phyloP scores from a whole-genome alignment of 1,140 invertebrate genomes.

The Dermatophagoides farinae region DNA sequence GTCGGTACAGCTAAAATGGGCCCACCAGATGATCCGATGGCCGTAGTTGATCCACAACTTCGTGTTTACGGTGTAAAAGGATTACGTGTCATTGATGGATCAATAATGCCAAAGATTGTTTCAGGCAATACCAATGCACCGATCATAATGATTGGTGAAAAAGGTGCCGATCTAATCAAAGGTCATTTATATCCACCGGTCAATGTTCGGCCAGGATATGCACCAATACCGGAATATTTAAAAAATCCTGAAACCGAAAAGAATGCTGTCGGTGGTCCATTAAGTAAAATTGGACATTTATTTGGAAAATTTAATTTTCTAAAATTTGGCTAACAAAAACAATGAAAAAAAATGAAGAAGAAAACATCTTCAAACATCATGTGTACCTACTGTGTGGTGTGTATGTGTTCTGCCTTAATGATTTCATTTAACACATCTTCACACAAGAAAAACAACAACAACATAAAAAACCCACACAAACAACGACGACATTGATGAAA shows the following conservation, averaged over 20 bases:
- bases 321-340: neutral
- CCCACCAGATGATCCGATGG: slow-evolving; percentile 51
- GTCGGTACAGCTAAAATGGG: slow-evolving; percentile 85
- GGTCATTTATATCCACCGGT: slow-evolving; percentile 25
- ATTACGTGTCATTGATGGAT: slow-evolving; percentile 44
- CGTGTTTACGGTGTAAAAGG: slow-evolving; percentile 36
- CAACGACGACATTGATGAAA: too few species aligned
- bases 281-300: slow-evolving; percentile 12
- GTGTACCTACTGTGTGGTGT: too few species aligned
- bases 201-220: slow-evolving; percentile 6
- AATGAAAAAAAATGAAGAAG: too few species aligned
- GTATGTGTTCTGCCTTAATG: too few species aligned
- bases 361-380: too few species aligned
- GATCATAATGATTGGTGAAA: slow-evolving; percentile 67
- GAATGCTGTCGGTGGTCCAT: neutral
- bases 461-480: too few species aligned
- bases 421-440: too few species aligned
- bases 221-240: slow-evolving; percentile 7
- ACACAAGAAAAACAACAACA: too few species aligned
- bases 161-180: slow-evolving; percentile 51
- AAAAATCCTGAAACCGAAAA: slow-evolving; percentile 3
- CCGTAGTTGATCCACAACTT: slow-evolving; percentile 61
- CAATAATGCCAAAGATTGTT: slow-evolving; percentile 45
- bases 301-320: slow-evolving; percentile 11
- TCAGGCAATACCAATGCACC: slow-evolving; percentile 53